These are phyloP conservation scores for Bungarus multicinctus DNA, from an alignment of 2,113 vertebrate genomes.

Conservation along the genomic window DNA sequence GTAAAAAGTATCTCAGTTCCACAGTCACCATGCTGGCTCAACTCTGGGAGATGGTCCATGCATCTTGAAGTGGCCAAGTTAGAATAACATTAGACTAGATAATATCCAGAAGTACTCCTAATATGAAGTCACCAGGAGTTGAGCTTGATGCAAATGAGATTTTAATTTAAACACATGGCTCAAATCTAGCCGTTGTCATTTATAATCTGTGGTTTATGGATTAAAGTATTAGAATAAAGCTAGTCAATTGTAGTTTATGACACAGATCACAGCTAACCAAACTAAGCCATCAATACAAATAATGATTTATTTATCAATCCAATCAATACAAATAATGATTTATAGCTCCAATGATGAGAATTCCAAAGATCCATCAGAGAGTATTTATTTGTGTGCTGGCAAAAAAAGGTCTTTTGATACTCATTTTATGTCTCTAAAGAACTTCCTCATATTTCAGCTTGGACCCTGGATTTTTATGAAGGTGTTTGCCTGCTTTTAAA, in stretches of 20 bases:
- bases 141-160: background rate
- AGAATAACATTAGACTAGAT: background rate
- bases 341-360: background rate
- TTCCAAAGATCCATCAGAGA: background rate
- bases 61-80: background rate
- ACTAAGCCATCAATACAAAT: background rate
- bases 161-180: background rate
- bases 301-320: background rate
- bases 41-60: background rate
- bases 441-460: background rate
- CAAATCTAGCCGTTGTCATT: background rate
- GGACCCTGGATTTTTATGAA: background rate
- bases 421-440: background rate
- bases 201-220: background rate
- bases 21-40: background rate
- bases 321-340: background rate
- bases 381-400: background rate
- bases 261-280: background rate
- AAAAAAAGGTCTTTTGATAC: background rate
- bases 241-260: background rate
- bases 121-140: background rate
- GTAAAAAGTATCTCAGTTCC: background rate
- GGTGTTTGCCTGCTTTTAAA: background rate
- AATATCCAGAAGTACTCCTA: background rate
- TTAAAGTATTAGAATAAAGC: background rate